Percentiles rank a stretch among this genome's conserved stretches.
These are phyloP conservation scores for Microtus oregoni DNA, from an alignment of 2,113 vertebrate species.

Conservation along the genomic window DNA sequence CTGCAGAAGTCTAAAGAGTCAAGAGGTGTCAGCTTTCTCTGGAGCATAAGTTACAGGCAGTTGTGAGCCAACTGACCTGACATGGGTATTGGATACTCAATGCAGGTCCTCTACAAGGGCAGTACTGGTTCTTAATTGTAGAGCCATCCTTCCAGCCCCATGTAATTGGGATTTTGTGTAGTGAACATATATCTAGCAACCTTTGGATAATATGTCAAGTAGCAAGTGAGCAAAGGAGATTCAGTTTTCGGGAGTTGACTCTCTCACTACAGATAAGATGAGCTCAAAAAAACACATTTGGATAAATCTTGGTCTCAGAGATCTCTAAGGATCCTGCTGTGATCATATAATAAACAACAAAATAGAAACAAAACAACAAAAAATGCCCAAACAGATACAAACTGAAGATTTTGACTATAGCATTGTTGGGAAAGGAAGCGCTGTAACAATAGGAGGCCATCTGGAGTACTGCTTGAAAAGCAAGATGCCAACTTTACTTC, in stretches of 20 bases:
- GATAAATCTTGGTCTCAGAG: neutral
- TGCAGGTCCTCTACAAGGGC: neutral
- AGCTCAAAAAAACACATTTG: neutral
- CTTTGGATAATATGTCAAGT: neutral
- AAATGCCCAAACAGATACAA: neutral
- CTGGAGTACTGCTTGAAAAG: neutral
- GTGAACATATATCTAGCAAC: slow-evolving; percentile 43
- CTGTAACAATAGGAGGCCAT: neutral
- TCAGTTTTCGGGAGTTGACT: neutral
- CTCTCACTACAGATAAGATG: neutral
- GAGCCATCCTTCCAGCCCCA: neutral
- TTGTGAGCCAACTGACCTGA: neutral
- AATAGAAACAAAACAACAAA: neutral
- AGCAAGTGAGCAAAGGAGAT: neutral
- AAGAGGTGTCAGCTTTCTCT: neutral
- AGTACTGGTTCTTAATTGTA: neutral
- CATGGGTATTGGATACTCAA: neutral
- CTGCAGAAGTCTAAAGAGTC: neutral
- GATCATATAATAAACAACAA: slow-evolving; percentile 45
- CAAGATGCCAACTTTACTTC: slow-evolving; percentile 20
- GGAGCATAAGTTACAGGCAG: neutral
- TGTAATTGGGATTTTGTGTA: slow-evolving; percentile 10
- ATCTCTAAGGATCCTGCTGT: neutral
- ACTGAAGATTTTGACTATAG: neutral
- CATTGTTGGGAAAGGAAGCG: neutral